These are phyloP conservation scores for Babylonia areolata DNA, from an alignment of 1,140 invertebrate species.

Conservation along the genomic window DNA sequence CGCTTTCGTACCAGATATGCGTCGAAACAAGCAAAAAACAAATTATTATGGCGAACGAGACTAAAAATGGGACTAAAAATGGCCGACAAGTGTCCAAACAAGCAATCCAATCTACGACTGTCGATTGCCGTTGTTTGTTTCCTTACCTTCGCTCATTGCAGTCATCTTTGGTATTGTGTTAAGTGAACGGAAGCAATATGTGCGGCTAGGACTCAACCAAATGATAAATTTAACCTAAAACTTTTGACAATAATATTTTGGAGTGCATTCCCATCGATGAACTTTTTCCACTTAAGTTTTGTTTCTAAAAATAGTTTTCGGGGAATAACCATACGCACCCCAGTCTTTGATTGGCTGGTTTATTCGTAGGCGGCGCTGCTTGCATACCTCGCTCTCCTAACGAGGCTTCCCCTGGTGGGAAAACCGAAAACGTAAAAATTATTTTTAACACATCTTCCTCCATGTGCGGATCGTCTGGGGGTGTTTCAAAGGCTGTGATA, in stretches of 20 bases:
- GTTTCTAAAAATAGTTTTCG: slow-evolving; percentile 34
- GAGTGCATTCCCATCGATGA: neutral
- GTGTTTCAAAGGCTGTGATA: too few species aligned
- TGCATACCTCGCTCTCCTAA: neutral
- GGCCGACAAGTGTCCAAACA: slow-evolving; percentile 14
- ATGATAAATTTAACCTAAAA: neutral
- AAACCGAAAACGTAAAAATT: slow-evolving; percentile 34
- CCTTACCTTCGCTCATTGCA: slow-evolving; percentile 29
- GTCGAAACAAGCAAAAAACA: too few species aligned
- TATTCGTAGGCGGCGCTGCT: slow-evolving; percentile 25
- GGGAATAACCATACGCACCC: slow-evolving; percentile 31
- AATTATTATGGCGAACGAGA: neutral
- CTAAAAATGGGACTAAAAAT: neutral
- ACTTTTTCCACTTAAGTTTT: slow-evolving; percentile 28
- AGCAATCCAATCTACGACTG: neutral
- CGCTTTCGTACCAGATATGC: too few species aligned
- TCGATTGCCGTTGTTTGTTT: neutral
- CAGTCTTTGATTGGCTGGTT: slow-evolving; percentile 22
- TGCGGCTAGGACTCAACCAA: neutral
- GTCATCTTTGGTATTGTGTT: slow-evolving; percentile 5
- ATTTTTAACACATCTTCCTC: slow-evolving; percentile 20
- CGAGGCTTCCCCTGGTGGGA: slow-evolving; percentile 26
- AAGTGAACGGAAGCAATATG: neutral
- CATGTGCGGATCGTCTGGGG: too few species aligned
- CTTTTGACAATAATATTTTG: too few species aligned